Conservation (phyloP, 2,113 vertebrate species). For the Ivindomyrus marchei region DNA sequence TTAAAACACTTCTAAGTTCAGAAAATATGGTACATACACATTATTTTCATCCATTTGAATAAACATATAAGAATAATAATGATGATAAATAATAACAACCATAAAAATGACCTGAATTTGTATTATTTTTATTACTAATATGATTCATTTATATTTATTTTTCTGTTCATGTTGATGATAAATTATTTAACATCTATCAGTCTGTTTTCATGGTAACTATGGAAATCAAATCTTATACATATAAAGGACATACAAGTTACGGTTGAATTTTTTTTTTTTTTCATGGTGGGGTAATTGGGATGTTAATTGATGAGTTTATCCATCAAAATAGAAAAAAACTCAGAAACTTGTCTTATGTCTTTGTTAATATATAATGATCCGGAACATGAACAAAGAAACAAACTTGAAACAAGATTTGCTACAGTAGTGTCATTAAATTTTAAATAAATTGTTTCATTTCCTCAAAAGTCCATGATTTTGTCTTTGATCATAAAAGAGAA, state of each 20-base stretch:
- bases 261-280: conserved; percentile 46
- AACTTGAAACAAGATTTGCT: background rate
- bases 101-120: conserved; percentile 56
- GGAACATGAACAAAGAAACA: background rate
- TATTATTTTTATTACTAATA: background rate
- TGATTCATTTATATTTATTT: background rate
- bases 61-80: conserved; percentile 42
- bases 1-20: conserved; percentile 49
- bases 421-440: background rate
- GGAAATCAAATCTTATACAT: conserved; percentile 28
- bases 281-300: conserved; percentile 24
- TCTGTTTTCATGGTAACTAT: conserved; percentile 15
- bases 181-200: conserved; percentile 1
- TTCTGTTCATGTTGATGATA: background rate
- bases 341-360: background rate
- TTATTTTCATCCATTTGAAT: conserved; percentile 49
- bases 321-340: background rate
- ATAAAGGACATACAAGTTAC: conserved; percentile 3
- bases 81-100: background rate
- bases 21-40: conserved; percentile 63
- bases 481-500: background rate
- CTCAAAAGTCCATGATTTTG: background rate
- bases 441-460: background rate
- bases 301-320: background rate
- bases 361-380: background rate